Evolutionary conservation across 2,888 invertebrate species (phyloP).

Genomic region (Diaperis boleti): DNA sequence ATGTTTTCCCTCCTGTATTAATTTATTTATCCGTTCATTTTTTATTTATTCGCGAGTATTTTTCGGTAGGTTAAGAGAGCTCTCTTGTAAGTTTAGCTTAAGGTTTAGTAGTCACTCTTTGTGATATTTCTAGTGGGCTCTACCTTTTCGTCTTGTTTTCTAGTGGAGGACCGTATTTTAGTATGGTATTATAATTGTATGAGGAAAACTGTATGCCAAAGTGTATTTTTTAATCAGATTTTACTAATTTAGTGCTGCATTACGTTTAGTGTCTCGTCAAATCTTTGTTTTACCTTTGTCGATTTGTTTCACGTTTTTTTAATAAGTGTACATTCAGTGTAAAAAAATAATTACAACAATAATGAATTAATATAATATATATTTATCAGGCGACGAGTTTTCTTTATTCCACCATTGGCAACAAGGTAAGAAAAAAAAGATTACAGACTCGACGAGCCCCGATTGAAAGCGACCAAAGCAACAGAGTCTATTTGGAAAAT

Average conservation of each 20-base stretch:
- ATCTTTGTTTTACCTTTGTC: slow-evolving; percentile 41
- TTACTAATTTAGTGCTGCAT: slow-evolving; percentile 45
- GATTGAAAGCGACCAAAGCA: no score
- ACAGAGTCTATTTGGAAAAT: no score
- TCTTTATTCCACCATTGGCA: no score
- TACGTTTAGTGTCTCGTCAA: slow-evolving; percentile 46
- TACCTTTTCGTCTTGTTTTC: slow-evolving; percentile 21
- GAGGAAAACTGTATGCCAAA: slow-evolving; percentile 54
- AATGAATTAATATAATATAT: slow-evolving; percentile 50
- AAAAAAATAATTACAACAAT: slow-evolving; percentile 56
- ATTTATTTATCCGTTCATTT: slow-evolving; percentile 44
- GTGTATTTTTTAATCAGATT: slow-evolving; percentile 55
- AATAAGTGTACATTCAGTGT: slow-evolving; percentile 54
- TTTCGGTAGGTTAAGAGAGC: slow-evolving; percentile 47
- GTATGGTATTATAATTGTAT: slow-evolving; percentile 57
- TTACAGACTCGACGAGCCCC: no score
- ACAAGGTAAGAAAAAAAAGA: no score
- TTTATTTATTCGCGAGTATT: slow-evolving; percentile 51
- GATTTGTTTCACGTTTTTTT: slow-evolving; percentile 35
- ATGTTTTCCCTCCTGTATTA: slow-evolving; percentile 15
- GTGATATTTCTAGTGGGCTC: slow-evolving; percentile 45
- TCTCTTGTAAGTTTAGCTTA: slow-evolving; percentile 47
- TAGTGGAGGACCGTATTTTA: slow-evolving; percentile 56
- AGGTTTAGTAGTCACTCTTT: slow-evolving; percentile 42
- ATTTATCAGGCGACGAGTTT: slow-evolving; percentile 47